These are phyloP conservation scores for Branchinecta lindahli DNA, from an alignment of 1,140 invertebrate genomes.

Conservation along the genomic window DNA sequence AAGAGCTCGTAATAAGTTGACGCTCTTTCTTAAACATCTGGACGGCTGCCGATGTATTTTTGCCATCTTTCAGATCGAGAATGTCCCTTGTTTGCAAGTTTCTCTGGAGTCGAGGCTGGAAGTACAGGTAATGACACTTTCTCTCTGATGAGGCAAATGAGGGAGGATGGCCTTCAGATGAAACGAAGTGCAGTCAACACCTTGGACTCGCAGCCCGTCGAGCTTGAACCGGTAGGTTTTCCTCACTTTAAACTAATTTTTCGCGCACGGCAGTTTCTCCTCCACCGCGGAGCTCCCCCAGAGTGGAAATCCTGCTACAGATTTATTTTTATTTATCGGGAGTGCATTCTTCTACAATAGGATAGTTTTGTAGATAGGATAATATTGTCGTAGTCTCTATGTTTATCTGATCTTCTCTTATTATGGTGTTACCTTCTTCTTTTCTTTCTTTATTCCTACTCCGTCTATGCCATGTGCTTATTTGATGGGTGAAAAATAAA, in stretches of 20 bases:
- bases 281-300: slow-evolving; percentile 21
- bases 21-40: too few relatives aligned
- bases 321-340: too few relatives aligned
- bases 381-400: too few relatives aligned
- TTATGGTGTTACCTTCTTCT: too few relatives aligned
- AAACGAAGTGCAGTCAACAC: slow-evolving; percentile 54
- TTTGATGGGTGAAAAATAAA: slow-evolving; percentile 3
- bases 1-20: too few relatives aligned
- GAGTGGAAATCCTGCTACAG: slow-evolving; percentile 13
- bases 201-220: slow-evolving; percentile 39
- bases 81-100: slow-evolving; percentile 76
- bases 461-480: too few relatives aligned
- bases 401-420: too few relatives aligned
- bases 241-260: too few relatives aligned
- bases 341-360: too few relatives aligned
- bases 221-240: slow-evolving; percentile 28
- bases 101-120: slow-evolving; percentile 37
- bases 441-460: too few relatives aligned
- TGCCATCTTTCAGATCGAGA: slow-evolving; percentile 52
- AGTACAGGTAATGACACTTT: slow-evolving; percentile 45
- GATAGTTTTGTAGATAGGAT: too few relatives aligned
- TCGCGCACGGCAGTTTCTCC: too few relatives aligned
- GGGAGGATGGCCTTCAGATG: slow-evolving; percentile 73
- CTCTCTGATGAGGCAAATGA: slow-evolving; percentile 71
- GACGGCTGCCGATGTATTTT: not conserved